Evolutionary conservation across 2,113 vertebrate genomes (phyloP), one percentile per base, ranked within the genome.

Genomic region (Oryzias celebensis): DNA sequence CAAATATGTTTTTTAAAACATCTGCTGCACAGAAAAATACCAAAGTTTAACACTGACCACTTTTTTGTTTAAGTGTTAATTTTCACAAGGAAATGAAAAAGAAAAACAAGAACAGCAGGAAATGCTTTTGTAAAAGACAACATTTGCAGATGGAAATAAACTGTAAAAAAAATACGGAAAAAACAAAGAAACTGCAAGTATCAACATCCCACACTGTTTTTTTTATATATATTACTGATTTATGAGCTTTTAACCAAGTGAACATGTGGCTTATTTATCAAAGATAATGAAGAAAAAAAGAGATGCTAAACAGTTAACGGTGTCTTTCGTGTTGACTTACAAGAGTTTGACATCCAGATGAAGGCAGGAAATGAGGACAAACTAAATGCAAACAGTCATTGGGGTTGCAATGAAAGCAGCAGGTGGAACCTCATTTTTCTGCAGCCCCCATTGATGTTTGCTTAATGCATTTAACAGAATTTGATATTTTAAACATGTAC

Each of bases 1-100:
- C 13, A 71, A 76, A 58, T 74, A 49, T 62, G 51, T 54, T 46
- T 70, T 74, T 69, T 70, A 80, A 78, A 83, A 59, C 65, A 56
- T 62, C 18, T 62, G 57, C 1, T 31, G 55, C 53, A 65, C 67
- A 73, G 28, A 54, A 51, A 73, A 28, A 28, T 28, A 28, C 26
- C 26, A 28, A 28, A 61, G 53, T 36, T 52, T 5, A 73, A 78
- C 61, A 72, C 42, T 48, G 42, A 71, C 14, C 53, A 28, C 52
- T 65, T 8, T 24, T 2, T 58, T 52, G 16, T 44, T 49, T 62
- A 60, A 52, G 44, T 36, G 16, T 7, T 42, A 10, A 61, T 14
- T 15, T 45, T 44, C 47, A 28, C 42, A 47, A 4, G 8, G 1
- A 41, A 50, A 41, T 2, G 17, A 24, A 51, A 61, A 15, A 13